These are phyloP conservation scores for Falcaria lacertinaria DNA, from an alignment of 2,888 invertebrate genomes.

Conservation along the genomic window DNA sequence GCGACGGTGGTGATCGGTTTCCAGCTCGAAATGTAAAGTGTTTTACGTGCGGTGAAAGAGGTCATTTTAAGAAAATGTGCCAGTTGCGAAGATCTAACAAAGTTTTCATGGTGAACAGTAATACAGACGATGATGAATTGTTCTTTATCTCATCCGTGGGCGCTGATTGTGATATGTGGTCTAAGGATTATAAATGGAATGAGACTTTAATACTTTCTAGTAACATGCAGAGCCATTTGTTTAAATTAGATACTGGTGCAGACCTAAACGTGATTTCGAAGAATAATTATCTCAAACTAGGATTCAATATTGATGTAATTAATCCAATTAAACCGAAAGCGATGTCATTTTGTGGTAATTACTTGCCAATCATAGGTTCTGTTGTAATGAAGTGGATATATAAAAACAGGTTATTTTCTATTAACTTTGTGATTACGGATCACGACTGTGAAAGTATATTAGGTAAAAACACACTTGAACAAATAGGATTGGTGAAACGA, in stretches of 20 bases:
- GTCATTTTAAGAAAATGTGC: constrained; percentile 1
- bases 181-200: background rate
- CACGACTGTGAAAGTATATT: constrained; percentile 8
- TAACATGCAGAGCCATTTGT: background rate
- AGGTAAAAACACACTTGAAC: constrained; percentile 5
- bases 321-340: background rate
- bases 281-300: background rate
- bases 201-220: no score
- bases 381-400: constrained; percentile 2
- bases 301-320: background rate
- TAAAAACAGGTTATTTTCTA: constrained; percentile 5
- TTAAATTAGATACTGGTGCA: background rate
- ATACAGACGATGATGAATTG: background rate
- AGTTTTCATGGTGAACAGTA: background rate
- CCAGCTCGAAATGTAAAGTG: constrained; percentile 3
- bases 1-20: background rate
- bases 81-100: background rate
- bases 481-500: constrained; percentile 4
- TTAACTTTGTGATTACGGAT: constrained; percentile 5
- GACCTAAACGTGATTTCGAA: background rate
- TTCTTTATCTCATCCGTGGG: background rate
- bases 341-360: constrained; percentile 7
- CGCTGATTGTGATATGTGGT: background rate
- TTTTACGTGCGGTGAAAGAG: constrained; percentile 3
- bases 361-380: constrained; percentile 3